These are phyloP conservation scores for Pectinophora gossypiella DNA, from an alignment of 1,140 invertebrate genomes.

Conservation along the genomic window DNA sequence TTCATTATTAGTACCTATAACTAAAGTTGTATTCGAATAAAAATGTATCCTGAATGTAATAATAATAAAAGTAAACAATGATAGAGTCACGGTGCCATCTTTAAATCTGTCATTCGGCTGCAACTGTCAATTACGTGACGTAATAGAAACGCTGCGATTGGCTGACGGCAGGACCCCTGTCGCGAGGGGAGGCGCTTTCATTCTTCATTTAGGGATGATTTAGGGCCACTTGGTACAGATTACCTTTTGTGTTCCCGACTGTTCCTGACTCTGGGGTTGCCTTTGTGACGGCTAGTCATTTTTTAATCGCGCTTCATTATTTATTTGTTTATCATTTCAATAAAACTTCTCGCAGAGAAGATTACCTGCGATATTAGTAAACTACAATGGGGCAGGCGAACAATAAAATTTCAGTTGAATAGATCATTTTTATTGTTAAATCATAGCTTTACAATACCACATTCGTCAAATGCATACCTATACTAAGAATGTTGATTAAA, in stretches of 20 bases:
- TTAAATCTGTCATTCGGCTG: constrained; percentile 52
- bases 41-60: no score
- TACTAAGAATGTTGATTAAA: no score
- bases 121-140: constrained; percentile 43
- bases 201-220: constrained; percentile 35
- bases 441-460: no score
- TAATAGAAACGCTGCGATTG: constrained; percentile 38
- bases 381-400: no score
- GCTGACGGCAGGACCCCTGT: constrained; percentile 25
- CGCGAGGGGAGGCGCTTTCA: constrained; percentile 40
- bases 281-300: constrained; percentile 62
- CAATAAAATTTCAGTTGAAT: no score
- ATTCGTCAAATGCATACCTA: no score
- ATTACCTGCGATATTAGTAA: no score
- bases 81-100: constrained; percentile 54
- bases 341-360: no score
- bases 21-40: no score
- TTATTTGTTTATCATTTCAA: constrained; percentile 29
- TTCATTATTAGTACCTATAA: no score
- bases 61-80: no score
- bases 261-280: constrained; percentile 50
- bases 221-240: constrained; percentile 56
- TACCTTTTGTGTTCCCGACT: constrained; percentile 41
- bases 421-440: no score
- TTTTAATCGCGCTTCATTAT: constrained; percentile 59